Evolutionary conservation across 2,113 vertebrate genomes (phyloP).

Genomic region (Syngnathus floridae): DNA sequence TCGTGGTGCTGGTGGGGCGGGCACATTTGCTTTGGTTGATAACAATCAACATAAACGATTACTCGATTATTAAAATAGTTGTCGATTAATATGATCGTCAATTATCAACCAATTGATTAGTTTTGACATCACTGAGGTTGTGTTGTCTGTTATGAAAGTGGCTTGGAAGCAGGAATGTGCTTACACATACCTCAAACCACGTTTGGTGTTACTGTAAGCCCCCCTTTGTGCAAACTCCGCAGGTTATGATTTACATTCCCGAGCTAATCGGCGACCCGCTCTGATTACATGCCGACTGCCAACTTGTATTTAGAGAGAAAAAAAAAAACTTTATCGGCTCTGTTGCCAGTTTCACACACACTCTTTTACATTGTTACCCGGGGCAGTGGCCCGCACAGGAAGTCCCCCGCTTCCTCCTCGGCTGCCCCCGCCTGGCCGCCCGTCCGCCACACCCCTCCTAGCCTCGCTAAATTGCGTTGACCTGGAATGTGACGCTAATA

Average conservation of each 20-base stretch:
- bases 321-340: constrained; percentile 1
- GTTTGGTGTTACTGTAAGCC: constrained; percentile 16
- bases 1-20: neutral
- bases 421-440: constrained; percentile 19
- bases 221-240: constrained; percentile 15
- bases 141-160: neutral
- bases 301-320: neutral
- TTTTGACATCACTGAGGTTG: neutral
- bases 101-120: neutral
- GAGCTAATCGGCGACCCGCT: constrained; percentile 29
- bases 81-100: too few species aligned
- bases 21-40: neutral
- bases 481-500: constrained; percentile 29
- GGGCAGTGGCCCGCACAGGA: constrained; percentile 47
- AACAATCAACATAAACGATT: too few species aligned
- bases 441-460: neutral
- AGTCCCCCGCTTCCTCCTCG: constrained; percentile 45
- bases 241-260: constrained; percentile 50
- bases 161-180: constrained; percentile 26
- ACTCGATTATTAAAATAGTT: too few species aligned
- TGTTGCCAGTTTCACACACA: neutral
- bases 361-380: constrained; percentile 6
- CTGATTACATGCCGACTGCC: constrained; percentile 29
- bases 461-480: constrained; percentile 24
- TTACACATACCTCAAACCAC: constrained; percentile 20